These are phyloP conservation scores for Empis stercorea DNA, from an alignment of 2,888 invertebrate species.

Conservation along the genomic window DNA sequence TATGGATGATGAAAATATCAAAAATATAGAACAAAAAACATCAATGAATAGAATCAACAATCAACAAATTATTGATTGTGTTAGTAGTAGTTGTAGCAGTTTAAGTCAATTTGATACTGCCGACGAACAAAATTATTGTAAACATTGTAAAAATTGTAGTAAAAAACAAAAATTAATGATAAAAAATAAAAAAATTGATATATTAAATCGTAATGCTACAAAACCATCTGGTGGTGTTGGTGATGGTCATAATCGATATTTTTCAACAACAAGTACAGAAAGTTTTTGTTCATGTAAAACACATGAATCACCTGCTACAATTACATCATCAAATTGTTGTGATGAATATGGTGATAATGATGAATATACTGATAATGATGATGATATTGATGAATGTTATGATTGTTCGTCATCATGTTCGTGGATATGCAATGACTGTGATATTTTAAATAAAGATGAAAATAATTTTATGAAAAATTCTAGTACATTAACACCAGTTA, in stretches of 20 bases:
- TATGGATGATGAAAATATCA: background rate
- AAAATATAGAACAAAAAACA: too few relatives aligned
- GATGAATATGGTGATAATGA: conserved; percentile 11
- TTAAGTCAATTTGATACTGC: conserved; percentile 13
- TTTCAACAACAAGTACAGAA: conserved; percentile 17
- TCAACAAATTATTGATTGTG: conserved; percentile 3
- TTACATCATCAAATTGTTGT: conserved; percentile 7
- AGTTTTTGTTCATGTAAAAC: conserved; percentile 32
- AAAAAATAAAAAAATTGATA: too few relatives aligned
- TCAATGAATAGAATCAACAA: too few relatives aligned
- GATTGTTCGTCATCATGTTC: background rate
- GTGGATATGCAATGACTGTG: conserved; percentile 4
- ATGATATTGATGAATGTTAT: background rate
- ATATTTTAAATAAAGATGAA: conserved; percentile 2
- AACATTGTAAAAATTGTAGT: conserved; percentile 20
- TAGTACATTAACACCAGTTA: conserved; percentile 12
- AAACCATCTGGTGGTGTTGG: too few relatives aligned
- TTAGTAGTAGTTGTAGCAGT: conserved; percentile 13
- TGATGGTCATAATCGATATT: background rate
- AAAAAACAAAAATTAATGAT: conserved; percentile 4
- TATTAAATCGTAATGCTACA: too few relatives aligned
- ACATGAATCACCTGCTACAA: background rate
- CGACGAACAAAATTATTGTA: background rate
- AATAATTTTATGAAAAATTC: background rate
- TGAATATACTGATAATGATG: conserved; percentile 17